These are phyloP conservation scores for Octomys mimax DNA, from an alignment of 2,797 vertebrate genomes.

Conservation along the genomic window DNA sequence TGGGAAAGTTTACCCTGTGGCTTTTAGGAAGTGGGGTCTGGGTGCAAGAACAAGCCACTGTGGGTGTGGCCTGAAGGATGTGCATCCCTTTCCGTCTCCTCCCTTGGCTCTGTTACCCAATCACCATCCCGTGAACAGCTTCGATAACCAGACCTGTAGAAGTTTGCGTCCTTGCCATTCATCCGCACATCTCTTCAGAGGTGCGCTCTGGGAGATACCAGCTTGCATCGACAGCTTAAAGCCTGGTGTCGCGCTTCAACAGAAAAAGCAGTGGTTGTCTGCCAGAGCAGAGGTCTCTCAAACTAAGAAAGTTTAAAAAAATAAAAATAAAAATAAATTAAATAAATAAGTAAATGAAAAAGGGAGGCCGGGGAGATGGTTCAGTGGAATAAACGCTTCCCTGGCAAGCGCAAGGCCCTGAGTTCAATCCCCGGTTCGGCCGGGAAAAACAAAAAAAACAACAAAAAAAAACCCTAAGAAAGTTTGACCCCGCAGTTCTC, in stretches of 20 bases:
- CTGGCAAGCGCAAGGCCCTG: too few relatives aligned
- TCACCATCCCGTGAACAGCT: neutral
- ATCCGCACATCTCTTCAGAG: neutral
- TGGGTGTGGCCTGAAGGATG: neutral
- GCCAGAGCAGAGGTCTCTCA: neutral
- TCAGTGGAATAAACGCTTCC: too few relatives aligned
- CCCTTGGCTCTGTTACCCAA: neutral
- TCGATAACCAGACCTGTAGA: neutral
- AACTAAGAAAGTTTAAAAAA: neutral
- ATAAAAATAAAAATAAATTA: too few relatives aligned
- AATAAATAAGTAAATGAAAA: too few relatives aligned
- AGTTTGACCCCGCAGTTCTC: neutral
- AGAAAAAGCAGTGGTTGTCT: neutral
- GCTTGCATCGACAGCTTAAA: neutral
- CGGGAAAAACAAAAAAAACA: too few relatives aligned
- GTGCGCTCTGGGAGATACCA: neutral
- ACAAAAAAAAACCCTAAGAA: neutral
- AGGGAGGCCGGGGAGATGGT: too few relatives aligned
- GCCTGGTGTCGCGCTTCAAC: neutral
- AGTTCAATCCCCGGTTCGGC: too few relatives aligned
- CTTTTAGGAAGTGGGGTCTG: neutral
- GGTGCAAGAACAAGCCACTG: neutral
- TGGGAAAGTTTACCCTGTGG: too few relatives aligned
- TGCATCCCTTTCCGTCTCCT: neutral
- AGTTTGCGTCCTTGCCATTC: neutral